Evolutionary conservation across 2,888 invertebrate genomes (phyloP).

Genomic region (Tanypteryx hageni): DNA sequence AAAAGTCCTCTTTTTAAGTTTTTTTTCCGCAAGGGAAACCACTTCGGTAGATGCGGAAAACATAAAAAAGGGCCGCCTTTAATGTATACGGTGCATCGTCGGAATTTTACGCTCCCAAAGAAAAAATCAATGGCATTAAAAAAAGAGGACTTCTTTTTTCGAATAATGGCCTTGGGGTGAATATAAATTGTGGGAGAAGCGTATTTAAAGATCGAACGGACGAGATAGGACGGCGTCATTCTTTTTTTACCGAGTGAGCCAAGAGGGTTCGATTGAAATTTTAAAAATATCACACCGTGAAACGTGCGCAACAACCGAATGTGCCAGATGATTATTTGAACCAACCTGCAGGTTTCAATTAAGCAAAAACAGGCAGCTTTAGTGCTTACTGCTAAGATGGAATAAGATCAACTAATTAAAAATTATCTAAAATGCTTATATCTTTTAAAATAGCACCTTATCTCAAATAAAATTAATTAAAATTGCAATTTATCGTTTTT

Average conservation of each 20-base stretch:
- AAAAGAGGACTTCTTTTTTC: not conserved
- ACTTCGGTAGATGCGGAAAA: not conserved
- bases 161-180: not conserved
- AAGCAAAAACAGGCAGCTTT: too few species aligned
- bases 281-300: too few species aligned
- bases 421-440: too few species aligned
- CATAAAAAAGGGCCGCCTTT: not conserved
- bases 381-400: too few species aligned
- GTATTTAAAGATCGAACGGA: not conserved
- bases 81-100: not conserved
- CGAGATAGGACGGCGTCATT: too few species aligned
- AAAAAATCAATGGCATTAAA: not conserved
- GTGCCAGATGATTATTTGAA: too few species aligned
- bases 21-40: conserved; percentile 10
- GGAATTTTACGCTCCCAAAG: conserved; percentile 11
- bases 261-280: not conserved
- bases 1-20: conserved; percentile 23
- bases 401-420: too few species aligned
- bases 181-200: not conserved
- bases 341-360: too few species aligned
- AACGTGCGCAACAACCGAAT: too few species aligned
- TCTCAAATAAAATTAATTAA: too few species aligned
- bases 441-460: too few species aligned
- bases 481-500: too few species aligned
- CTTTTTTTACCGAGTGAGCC: not conserved